Percentiles rank a stretch among this genome's conserved stretches.
Evolutionary conservation across 2,113 vertebrate species (phyloP).

Genomic region (Amblyornis subalaris): DNA sequence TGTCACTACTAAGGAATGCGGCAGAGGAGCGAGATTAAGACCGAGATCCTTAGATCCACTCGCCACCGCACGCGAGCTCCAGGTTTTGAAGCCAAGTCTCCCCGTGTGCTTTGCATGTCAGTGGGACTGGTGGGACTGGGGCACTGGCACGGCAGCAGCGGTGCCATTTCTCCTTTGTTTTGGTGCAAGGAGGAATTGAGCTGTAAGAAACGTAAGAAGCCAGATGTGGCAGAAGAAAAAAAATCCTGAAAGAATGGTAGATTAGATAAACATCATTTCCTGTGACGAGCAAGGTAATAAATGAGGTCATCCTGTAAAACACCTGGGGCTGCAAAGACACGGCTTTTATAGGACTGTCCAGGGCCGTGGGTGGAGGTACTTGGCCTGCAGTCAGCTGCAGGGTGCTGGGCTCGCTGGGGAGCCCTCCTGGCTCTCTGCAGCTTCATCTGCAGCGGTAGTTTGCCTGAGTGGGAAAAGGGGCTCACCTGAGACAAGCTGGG

Average conservation of each 20-base stretch:
- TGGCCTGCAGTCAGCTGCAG: background rate
- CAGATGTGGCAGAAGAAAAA: background rate
- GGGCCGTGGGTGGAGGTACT: background rate
- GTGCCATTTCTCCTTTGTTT: background rate
- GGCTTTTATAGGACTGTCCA: background rate
- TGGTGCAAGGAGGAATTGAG: background rate
- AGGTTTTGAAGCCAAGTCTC: background rate
- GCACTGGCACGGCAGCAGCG: accelerated
- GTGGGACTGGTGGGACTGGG: background rate
- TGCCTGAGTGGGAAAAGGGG: background rate
- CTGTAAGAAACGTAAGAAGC: background rate
- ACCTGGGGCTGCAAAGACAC: background rate
- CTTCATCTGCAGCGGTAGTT: background rate
- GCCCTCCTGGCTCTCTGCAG: background rate
- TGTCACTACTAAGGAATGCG: slow-evolving; percentile 30
- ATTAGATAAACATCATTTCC: slow-evolving; percentile 60
- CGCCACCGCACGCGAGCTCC: background rate
- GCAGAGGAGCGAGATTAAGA: slow-evolving; percentile 19
- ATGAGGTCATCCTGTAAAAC: slow-evolving; percentile 45
- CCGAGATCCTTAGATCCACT: background rate
- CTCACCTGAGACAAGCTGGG: background rate
- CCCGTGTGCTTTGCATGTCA: accelerated
- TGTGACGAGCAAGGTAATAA: slow-evolving; percentile 42
- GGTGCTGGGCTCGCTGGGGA: background rate
- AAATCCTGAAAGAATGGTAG: background rate